These are phyloP conservation scores for Empidonax traillii DNA, from an alignment of 2,113 vertebrate species.

Conservation along the genomic window DNA sequence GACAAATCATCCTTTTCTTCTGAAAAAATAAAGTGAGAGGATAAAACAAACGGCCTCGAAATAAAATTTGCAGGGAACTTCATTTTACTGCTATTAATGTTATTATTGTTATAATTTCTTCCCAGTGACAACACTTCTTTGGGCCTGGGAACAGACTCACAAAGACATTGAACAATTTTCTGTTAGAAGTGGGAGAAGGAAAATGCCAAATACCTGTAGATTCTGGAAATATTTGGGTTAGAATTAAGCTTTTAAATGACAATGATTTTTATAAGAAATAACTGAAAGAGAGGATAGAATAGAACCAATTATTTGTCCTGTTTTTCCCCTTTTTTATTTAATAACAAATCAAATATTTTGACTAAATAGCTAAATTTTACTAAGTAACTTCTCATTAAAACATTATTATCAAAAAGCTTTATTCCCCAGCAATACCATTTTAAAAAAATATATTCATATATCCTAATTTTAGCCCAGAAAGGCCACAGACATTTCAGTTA, in stretches of 20 bases:
- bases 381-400: neutral
- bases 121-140: constrained; percentile 19
- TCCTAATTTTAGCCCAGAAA: neutral
- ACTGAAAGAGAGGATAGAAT: neutral
- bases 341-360: neutral
- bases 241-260: neutral
- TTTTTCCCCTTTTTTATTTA: neutral
- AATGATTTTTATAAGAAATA: neutral
- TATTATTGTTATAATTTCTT: constrained; percentile 31
- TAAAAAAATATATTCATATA: neutral
- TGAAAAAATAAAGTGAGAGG: constrained; percentile 59
- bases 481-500: neutral
- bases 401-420: rapidly evolving
- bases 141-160: constrained; percentile 29
- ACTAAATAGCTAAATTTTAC: neutral
- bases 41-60: constrained; percentile 49
- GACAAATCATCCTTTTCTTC: constrained; percentile 64
- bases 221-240: neutral
- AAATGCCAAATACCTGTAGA: neutral
- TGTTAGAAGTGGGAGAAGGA: neutral
- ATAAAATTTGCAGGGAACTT: constrained; percentile 14
- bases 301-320: neutral
- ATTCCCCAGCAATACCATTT: rapidly evolving
- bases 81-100: constrained; percentile 12
- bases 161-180: neutral